Evolutionary conservation across 2,797 vertebrate species (phyloP).

Genomic region (Gallinago stenura): DNA sequence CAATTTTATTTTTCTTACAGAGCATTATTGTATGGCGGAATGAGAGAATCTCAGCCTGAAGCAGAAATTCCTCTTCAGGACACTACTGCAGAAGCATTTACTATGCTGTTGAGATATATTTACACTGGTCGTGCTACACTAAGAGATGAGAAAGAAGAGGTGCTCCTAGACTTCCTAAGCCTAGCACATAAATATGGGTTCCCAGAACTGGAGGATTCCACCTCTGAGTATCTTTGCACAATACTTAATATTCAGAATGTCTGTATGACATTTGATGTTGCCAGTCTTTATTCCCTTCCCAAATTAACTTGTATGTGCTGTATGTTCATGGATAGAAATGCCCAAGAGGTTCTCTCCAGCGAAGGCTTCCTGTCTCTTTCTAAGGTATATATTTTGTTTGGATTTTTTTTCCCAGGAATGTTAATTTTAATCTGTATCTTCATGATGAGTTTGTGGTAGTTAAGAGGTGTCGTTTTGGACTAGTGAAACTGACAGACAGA

Average conservation of each 20-base stretch:
- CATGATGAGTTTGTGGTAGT: neutral
- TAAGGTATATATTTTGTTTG: slow-evolving; percentile 82
- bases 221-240: slow-evolving; percentile 95
- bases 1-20: slow-evolving; percentile 72
- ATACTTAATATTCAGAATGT: slow-evolving; percentile 94
- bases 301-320: slow-evolving; percentile 92
- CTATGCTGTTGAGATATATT: slow-evolving; percentile 95
- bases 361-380: slow-evolving; percentile 93
- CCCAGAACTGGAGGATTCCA: slow-evolving; percentile 94
- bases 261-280: slow-evolving; percentile 96
- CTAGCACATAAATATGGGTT: slow-evolving; percentile 96
- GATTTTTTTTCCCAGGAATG: neutral
- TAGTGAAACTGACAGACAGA: neutral
- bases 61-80: slow-evolving; percentile 95
- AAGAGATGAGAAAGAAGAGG: slow-evolving; percentile 93
- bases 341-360: slow-evolving; percentile 90
- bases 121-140: slow-evolving; percentile 95
- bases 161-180: slow-evolving; percentile 94
- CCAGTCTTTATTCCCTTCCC: slow-evolving; percentile 93
- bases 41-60: slow-evolving; percentile 95
- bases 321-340: slow-evolving; percentile 94
- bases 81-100: slow-evolving; percentile 93
- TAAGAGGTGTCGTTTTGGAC: neutral
- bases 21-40: slow-evolving; percentile 93
- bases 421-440: neutral